phyloP scores from a whole-genome alignment of 2,797 vertebrate species.

The Poeciliopsis gracilis region DNA sequence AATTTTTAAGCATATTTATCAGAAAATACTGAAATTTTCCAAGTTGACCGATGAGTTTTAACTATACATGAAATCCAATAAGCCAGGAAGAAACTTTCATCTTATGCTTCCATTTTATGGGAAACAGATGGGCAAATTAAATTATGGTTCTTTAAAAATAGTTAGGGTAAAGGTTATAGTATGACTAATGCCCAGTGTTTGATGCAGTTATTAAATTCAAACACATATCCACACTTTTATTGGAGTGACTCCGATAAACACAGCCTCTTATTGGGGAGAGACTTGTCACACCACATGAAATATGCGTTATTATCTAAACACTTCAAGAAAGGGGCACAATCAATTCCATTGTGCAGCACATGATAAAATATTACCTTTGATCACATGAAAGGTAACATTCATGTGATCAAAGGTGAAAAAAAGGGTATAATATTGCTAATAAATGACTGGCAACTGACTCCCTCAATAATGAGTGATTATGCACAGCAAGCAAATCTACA shows the following conservation, averaged over 20 bases:
- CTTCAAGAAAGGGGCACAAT: neutral
- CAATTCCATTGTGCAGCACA: neutral
- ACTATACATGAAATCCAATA: neutral
- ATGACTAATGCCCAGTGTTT: neutral
- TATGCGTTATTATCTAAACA: slow-evolving; percentile 14
- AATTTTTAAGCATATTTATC: neutral
- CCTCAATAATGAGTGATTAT: neutral
- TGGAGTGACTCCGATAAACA: neutral
- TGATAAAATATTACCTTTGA: slow-evolving; percentile 45
- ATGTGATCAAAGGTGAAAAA: neutral
- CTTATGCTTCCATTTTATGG: neutral
- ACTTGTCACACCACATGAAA: neutral
- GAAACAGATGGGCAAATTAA: neutral
- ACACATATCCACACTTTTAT: neutral
- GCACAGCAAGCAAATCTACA: neutral
- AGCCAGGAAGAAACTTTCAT: neutral
- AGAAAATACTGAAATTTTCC: neutral
- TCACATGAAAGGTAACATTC: neutral
- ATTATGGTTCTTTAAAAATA: neutral
- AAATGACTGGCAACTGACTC: neutral
- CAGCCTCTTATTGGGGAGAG: neutral
- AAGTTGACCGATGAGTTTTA: neutral
- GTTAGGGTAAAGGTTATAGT: neutral
- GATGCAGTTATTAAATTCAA: slow-evolving; percentile 10
- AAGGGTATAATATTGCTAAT: neutral